Conservation (phyloP, 53 echinoderm and acorn worm species). For the Astropecten irregularis region DNA sequence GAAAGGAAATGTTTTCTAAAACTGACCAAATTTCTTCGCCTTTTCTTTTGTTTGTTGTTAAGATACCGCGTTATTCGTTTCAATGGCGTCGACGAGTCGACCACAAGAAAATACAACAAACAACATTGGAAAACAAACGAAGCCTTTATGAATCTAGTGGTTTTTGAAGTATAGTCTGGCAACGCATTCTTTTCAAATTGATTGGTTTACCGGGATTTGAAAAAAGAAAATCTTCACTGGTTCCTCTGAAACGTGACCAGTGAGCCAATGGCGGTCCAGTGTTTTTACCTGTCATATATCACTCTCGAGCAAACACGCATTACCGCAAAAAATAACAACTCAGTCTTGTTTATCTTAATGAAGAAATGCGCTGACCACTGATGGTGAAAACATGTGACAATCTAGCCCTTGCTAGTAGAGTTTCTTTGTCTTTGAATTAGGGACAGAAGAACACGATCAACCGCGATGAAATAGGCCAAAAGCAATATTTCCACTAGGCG, state of each 20-base stretch:
- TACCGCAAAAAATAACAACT: not conserved
- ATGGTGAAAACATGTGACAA: not conserved
- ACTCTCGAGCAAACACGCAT: not conserved
- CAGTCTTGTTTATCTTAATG: not conserved
- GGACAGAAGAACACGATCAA: too few species aligned
- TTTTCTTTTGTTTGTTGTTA: not conserved
- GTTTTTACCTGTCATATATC: not conserved
- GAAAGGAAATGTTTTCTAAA: too few species aligned
- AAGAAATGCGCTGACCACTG: not conserved
- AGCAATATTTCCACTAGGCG: too few species aligned
- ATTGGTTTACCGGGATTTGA: not conserved
- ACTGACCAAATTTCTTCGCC: not conserved
- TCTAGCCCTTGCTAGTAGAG: too few species aligned
- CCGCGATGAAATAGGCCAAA: too few species aligned
- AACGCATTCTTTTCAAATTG: too few species aligned
- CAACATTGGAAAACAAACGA: not conserved
- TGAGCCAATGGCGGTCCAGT: too few species aligned
- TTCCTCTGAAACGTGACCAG: not conserved
- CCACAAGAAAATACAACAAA: not conserved
- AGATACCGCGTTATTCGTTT: not conserved
- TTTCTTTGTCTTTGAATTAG: too few species aligned
- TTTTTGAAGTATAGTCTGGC: not conserved
- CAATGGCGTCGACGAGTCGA: not conserved
- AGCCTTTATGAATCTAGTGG: not conserved
- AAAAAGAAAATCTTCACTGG: not conserved